These are phyloP conservation scores for Steinernema scapterisci DNA, from an alignment of 2,888 invertebrate species.

Conservation along the genomic window DNA sequence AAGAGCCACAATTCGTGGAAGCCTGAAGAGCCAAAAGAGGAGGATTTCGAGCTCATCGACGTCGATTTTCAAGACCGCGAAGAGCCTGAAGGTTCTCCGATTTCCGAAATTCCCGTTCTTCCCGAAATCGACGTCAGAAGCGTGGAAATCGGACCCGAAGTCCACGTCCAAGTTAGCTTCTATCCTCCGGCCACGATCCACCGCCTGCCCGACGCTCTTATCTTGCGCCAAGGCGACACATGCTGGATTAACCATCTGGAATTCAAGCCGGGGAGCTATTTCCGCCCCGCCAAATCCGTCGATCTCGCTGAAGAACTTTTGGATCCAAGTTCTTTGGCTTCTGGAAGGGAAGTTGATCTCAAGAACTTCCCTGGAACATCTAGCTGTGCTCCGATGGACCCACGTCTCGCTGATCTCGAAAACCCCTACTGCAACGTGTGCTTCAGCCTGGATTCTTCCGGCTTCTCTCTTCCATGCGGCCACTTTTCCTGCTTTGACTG, in stretches of 20 bases:
- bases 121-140: not conserved
- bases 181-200: not conserved
- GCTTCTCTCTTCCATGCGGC: not conserved
- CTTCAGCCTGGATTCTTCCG: not conserved
- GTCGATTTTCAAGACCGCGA: too few relatives aligned
- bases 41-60: not conserved
- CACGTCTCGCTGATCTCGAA: too few relatives aligned
- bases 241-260: not conserved
- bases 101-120: too few relatives aligned
- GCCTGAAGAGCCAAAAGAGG: too few relatives aligned
- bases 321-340: too few relatives aligned
- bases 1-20: not conserved
- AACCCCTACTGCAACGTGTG: constrained; percentile 6
- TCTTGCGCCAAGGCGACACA: not conserved
- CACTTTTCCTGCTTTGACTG: constrained; percentile 29
- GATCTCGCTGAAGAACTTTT: not conserved
- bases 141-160: not conserved
- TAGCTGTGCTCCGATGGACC: too few relatives aligned
- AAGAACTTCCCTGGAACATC: too few relatives aligned
- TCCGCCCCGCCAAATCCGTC: not conserved
- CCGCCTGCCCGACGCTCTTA: not conserved
- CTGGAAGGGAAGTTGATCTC: not conserved
- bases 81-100: too few relatives aligned
- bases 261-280: too few relatives aligned
- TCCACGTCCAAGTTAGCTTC: not conserved